phyloP scores from a whole-genome alignment of 1,140 invertebrate species.

The Drosophila yakuba region DNA sequence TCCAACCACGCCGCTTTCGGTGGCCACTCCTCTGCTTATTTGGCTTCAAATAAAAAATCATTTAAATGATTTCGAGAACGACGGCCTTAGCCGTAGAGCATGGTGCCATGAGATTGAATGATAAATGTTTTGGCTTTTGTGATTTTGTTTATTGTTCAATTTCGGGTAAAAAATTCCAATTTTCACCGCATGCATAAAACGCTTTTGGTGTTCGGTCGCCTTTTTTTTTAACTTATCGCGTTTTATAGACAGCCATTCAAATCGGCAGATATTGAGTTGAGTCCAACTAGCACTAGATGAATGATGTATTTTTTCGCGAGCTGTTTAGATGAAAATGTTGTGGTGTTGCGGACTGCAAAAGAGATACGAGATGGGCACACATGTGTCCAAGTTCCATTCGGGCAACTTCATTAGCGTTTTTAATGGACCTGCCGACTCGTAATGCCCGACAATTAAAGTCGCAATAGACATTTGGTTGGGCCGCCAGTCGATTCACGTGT shows the following conservation, averaged over 20 bases:
- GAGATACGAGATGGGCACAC: constrained; percentile 1
- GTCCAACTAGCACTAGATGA: constrained; percentile 43
- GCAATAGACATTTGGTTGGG: constrained; percentile 36
- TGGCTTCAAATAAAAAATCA: constrained; percentile 81
- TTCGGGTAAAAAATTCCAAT: constrained; percentile 75
- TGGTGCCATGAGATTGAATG: constrained; percentile 60
- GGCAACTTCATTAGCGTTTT: constrained; percentile 81
- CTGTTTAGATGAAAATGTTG: constrained; percentile 78
- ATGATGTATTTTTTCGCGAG: constrained; percentile 62
- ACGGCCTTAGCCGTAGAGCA: constrained; percentile 4
- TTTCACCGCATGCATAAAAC: constrained; percentile 78
- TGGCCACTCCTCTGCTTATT: constrained; percentile 76
- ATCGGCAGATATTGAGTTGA: constrained; percentile 63
- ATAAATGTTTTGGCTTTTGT: constrained; percentile 84
- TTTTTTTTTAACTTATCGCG: constrained; percentile 22
- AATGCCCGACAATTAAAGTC: constrained; percentile 74
- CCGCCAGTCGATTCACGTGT: constrained; percentile 5
- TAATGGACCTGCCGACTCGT: constrained; percentile 78
- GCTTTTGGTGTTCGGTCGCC: constrained; percentile 36
- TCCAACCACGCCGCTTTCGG: constrained; percentile 12
- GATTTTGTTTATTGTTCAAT: constrained; percentile 83
- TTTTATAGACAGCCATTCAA: constrained; percentile 65
- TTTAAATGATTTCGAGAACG: constrained; percentile 71
- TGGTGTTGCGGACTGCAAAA: constrained; percentile 51
- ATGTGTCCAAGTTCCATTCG: constrained; percentile 60